Evolutionary conservation across 2,113 vertebrate genomes (phyloP).

Genomic region (Petrocephalus zakoni): DNA sequence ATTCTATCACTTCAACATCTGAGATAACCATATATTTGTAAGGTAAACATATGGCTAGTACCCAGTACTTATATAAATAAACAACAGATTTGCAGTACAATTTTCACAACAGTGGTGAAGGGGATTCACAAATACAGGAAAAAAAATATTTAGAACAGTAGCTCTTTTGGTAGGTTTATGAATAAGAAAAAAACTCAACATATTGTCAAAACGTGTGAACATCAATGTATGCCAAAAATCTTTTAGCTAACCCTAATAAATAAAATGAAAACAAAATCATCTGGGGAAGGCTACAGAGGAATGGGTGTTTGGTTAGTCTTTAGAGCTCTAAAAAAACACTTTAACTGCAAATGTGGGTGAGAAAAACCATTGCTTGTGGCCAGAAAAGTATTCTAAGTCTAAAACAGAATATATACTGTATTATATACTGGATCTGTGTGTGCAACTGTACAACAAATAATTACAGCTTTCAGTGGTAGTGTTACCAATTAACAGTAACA

Average conservation of each 20-base stretch:
- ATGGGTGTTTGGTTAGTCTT: background rate
- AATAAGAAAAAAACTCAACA: background rate
- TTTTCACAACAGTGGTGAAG: background rate
- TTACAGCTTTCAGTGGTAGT: background rate
- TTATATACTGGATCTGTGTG: background rate
- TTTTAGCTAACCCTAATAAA: background rate
- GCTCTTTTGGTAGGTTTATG: background rate
- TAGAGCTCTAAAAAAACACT: background rate
- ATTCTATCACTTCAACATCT: background rate
- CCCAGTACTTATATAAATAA: background rate
- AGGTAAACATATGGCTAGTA: conserved; percentile 8
- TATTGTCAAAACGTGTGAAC: background rate
- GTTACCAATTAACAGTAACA: conserved; percentile 1
- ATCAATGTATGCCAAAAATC: background rate
- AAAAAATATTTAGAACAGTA: background rate
- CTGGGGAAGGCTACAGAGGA: background rate
- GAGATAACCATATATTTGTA: conserved; percentile 10
- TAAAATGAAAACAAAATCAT: background rate
- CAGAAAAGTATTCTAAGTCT: background rate
- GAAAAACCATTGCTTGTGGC: background rate
- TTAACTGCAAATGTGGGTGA: background rate
- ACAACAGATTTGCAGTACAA: conserved; percentile 1
- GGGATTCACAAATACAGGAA: background rate
- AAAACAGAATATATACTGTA: background rate
- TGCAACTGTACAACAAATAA: background rate